Percentiles rank a stretch among this genome's conserved stretches.
These are phyloP conservation scores for Passer montanus DNA, from an alignment of 2,113 vertebrate species.

Conservation along the genomic window DNA sequence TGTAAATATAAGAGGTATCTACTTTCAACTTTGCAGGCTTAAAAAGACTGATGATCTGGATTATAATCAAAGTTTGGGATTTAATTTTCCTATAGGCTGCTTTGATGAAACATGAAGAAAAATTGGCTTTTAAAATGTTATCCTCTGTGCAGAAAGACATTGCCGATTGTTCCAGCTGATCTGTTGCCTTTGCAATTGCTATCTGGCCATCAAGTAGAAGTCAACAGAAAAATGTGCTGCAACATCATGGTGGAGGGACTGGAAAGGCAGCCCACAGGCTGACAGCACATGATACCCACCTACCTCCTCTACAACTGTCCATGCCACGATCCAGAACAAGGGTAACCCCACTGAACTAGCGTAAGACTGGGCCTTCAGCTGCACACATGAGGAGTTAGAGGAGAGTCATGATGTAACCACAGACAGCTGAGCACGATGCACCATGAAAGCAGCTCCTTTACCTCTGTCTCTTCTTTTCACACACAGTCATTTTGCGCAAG, in stretches of 20 bases:
- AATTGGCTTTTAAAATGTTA: background rate
- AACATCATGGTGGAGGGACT: background rate
- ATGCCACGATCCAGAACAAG: fast-evolving
- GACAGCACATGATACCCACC: background rate
- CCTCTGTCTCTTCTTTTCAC: background rate
- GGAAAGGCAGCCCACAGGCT: background rate
- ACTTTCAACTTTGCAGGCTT: slow-evolving; percentile 29
- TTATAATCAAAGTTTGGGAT: background rate
- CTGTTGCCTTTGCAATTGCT: background rate
- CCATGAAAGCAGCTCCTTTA: background rate
- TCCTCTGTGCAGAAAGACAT: background rate
- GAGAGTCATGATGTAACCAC: background rate
- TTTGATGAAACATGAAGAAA: slow-evolving; percentile 13
- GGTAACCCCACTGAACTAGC: background rate
- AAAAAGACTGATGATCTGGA: background rate
- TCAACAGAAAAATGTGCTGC: background rate
- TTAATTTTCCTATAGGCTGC: background rate
- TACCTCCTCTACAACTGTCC: background rate
- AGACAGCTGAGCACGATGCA: background rate
- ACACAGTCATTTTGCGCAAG: background rate
- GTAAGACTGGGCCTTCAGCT: background rate
- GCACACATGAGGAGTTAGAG: background rate
- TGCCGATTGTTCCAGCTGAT: background rate
- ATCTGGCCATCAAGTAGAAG: background rate
- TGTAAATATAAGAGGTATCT: slow-evolving; percentile 12